phyloP scores from a whole-genome alignment of 2,113 vertebrate genomes.

The Maylandia zebra region DNA sequence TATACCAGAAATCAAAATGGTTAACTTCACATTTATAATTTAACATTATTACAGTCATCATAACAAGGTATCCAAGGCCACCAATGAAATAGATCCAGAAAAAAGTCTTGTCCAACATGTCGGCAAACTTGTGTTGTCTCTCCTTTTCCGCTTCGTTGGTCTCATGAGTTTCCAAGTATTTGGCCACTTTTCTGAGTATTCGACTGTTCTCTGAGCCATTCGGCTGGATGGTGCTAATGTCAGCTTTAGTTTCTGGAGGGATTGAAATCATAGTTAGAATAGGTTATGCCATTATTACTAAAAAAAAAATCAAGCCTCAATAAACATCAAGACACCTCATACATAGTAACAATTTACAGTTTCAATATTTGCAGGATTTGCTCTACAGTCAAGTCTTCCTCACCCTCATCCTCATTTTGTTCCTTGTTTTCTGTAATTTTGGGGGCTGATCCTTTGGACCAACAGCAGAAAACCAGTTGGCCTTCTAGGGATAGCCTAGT shows the following conservation, averaged over 20 bases:
- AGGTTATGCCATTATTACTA: neutral
- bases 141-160: neutral
- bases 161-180: conserved; percentile 37
- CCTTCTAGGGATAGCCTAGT: conserved; percentile 52
- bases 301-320: neutral
- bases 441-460: neutral
- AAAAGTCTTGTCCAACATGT: conserved; percentile 40
- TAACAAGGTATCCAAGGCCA: neutral
- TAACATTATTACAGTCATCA: neutral
- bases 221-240: neutral
- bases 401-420: neutral
- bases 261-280: neutral
- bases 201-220: neutral
- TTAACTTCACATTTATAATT: neutral
- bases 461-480: neutral
- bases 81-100: conserved; percentile 40
- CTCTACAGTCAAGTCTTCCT: neutral
- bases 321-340: neutral
- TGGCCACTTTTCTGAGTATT: conserved; percentile 32
- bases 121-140: conserved; percentile 1
- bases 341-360: neutral
- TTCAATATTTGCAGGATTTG: neutral
- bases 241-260: conserved; percentile 6
- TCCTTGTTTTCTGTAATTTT: neutral
- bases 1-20: conserved; percentile 57